Evolutionary conservation across 1,140 invertebrate species (phyloP).

Genomic region (Cotesia chilonis): DNA sequence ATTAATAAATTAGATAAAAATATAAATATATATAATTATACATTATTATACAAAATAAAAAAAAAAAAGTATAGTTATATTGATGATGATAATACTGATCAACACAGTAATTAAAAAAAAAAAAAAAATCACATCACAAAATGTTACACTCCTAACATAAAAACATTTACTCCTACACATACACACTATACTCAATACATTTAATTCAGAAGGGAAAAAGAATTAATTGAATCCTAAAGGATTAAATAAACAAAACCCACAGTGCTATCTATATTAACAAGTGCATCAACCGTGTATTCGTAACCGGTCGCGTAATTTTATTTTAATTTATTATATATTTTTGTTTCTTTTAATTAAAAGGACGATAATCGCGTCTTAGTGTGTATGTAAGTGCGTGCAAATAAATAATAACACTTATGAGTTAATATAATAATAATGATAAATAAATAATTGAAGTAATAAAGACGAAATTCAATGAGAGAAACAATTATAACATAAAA

Average conservation of each 20-base stretch:
- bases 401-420: slow-evolving; percentile 39
- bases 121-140: slow-evolving; percentile 24
- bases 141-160: slow-evolving; percentile 8
- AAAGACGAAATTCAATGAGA: slow-evolving; percentile 32
- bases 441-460: slow-evolving; percentile 17
- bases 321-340: too few relatives aligned
- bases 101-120: slow-evolving; percentile 14
- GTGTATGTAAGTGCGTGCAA: slow-evolving; percentile 49
- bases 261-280: slow-evolving; percentile 47
- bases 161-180: slow-evolving; percentile 40
- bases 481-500: slow-evolving; percentile 30
- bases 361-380: slow-evolving; percentile 30
- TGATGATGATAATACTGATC: slow-evolving; percentile 40
- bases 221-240: slow-evolving; percentile 38
- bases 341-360: slow-evolving; percentile 30
- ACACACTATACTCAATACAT: slow-evolving; percentile 32
- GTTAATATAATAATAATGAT: slow-evolving; percentile 9
- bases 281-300: slow-evolving; percentile 50
- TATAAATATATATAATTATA: slow-evolving; percentile 43
- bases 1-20: slow-evolving; percentile 34
- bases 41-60: slow-evolving; percentile 45
- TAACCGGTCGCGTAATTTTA: slow-evolving; percentile 45
- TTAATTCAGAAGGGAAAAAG: slow-evolving; percentile 8
- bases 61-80: slow-evolving; percentile 46
- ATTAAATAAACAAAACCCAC: slow-evolving; percentile 37